Conservation (phyloP, 2,113 vertebrate species). For the Felis chaus region DNA sequence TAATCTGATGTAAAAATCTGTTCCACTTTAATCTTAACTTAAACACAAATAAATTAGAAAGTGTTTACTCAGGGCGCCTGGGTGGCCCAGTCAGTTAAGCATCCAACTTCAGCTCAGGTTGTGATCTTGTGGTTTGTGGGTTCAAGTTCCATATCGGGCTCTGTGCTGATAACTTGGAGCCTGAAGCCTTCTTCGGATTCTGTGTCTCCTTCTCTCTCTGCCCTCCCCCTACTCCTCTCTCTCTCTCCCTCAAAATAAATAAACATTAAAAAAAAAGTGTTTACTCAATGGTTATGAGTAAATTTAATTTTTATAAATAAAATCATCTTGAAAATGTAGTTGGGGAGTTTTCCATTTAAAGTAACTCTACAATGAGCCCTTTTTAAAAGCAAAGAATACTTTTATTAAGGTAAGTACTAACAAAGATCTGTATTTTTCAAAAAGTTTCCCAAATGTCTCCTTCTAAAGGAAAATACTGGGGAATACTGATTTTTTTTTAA, state of each 20-base stretch:
- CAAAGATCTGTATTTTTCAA: conserved; percentile 49
- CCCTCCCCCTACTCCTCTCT: too few species aligned
- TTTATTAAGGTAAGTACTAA: conserved; percentile 17
- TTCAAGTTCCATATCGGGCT: too few species aligned
- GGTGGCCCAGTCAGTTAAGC: too few species aligned
- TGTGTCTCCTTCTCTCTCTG: too few species aligned
- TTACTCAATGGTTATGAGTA: conserved; percentile 44
- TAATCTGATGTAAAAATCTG: conserved; percentile 50
- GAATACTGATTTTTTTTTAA: background rate
- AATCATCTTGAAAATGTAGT: conserved; percentile 48
- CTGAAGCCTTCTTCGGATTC: too few species aligned
- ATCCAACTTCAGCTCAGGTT: too few species aligned
- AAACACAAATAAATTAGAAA: conserved; percentile 60
- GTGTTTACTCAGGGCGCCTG: conserved; percentile 1
- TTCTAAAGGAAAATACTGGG: background rate
- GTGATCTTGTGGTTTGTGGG: too few species aligned
- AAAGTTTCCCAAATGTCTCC: background rate
- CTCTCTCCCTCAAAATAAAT: too few species aligned
- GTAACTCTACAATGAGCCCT: background rate
- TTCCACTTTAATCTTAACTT: conserved; percentile 32
- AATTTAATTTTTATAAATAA: conserved; percentile 62
- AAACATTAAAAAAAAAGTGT: background rate
- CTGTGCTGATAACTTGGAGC: too few species aligned
- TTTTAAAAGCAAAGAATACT: conserved; percentile 25
- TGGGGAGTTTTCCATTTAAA: conserved; percentile 33